phyloP scores from a whole-genome alignment of 2,113 vertebrate species.

The Odobenus rosmarus region DNA sequence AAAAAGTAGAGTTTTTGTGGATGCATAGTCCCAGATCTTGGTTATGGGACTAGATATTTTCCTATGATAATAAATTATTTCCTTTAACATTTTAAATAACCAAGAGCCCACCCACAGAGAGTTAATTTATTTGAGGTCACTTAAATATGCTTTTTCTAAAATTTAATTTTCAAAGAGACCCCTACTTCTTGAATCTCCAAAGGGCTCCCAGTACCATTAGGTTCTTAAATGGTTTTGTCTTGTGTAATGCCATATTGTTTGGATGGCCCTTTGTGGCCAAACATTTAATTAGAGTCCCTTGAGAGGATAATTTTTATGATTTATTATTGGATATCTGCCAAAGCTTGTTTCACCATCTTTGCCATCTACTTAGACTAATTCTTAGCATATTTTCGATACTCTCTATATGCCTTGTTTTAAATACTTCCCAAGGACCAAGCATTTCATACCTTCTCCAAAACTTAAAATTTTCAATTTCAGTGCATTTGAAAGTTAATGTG shows the following conservation, averaged over 20 bases:
- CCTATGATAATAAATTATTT: neutral
- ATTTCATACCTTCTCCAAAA: neutral
- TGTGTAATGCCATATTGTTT: constrained; percentile 50
- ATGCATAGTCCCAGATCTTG: neutral
- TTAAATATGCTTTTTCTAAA: constrained; percentile 35
- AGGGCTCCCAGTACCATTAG: neutral
- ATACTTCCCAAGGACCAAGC: neutral
- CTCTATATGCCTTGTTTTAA: neutral
- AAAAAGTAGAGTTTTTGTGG: neutral
- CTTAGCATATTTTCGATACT: neutral
- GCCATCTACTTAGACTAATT: neutral
- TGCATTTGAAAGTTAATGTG: neutral
- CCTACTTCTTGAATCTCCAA: neutral
- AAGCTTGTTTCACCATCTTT: constrained; percentile 8
- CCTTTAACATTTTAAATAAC: neutral
- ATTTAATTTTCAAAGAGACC: constrained; percentile 49
- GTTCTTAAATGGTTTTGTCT: constrained; percentile 34
- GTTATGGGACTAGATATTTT: neutral
- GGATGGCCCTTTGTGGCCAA: constrained; percentile 40
- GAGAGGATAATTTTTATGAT: constrained; percentile 36
- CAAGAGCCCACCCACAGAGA: neutral
- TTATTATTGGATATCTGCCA: constrained; percentile 37
- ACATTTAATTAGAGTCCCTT: constrained; percentile 65
- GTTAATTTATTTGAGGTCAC: constrained; percentile 22
- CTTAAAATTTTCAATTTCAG: neutral